Evolutionary conservation across 2,797 vertebrate genomes (phyloP), one percentile per base, ranked within the genome.

Genomic region (Amniataba percoides): DNA sequence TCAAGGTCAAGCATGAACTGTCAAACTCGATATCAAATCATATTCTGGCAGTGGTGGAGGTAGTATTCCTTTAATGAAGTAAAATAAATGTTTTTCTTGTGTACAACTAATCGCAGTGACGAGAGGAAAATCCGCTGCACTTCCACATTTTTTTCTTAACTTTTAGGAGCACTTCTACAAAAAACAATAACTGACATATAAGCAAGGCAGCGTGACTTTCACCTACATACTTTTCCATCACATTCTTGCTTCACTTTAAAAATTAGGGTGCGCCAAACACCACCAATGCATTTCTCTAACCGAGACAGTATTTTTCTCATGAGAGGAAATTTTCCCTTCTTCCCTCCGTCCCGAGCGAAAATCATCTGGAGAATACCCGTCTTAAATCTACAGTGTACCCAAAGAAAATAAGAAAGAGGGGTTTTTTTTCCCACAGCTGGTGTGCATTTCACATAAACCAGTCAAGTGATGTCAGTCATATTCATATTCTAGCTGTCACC

Each of bases 401-500:
- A 19, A 59, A 52, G 48, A 57, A 71, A 80, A 73, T 25, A 43
- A 78, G 68, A 69, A 67, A 43, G 2, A n/a, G 49, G 31, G 27
- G 74, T 81, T 86, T 79, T 83, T 74, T 68, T 31, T n/a, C n/a
- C n/a, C 71, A 68, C 77, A 82, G 77, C 34, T 45, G 10, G 48
- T 74, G 70, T 77, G 76, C 49, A 59, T 83, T 88, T 85, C 74
- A 76, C 60, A 88, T 87, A 87, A 87, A 85, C 76, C 81, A 85
- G 80, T 77, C 71, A 74, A 87, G 80, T 86, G 85, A 87, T 89
- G 87, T 86, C 88, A 89, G 85, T 91, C 86, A 86, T 80, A 82
- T 84, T 87, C 86, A 60, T 82, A 85, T 88, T 85, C 72, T 67
- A 78, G 65, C 86, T 91, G 91, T 87, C 88, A 87, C 73, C 18